A percentile compares a stretch with the other conserved stretches of the same genome.
phyloP scores from a whole-genome alignment of 1,140 invertebrate species.

The Bradysia coprophila region DNA sequence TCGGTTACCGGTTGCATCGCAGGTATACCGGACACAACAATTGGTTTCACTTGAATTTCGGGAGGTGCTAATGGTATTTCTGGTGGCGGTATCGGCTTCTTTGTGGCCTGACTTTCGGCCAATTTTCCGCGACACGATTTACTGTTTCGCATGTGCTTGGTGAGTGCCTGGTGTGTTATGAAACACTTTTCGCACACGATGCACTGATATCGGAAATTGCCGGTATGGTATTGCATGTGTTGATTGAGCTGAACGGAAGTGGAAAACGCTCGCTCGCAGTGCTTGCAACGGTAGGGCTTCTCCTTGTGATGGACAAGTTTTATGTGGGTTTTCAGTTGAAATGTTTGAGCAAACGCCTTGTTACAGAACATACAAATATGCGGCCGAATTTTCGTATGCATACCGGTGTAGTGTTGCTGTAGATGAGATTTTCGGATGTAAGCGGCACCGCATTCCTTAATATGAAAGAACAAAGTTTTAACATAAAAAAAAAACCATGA shows the following conservation, averaged over 20 bases:
- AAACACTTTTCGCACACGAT: not conserved
- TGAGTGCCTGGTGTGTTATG: not conserved
- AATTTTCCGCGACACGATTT: not conserved
- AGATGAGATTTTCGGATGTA: not conserved
- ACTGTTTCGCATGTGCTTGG: not conserved
- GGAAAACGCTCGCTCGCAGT: not conserved
- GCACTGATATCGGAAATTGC: not conserved
- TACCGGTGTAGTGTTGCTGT: not conserved
- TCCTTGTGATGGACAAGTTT: not conserved
- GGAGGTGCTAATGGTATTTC: too few species aligned
- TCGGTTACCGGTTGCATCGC: too few species aligned
- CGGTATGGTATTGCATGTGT: not conserved
- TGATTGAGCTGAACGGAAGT: not conserved
- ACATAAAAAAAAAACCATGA: not conserved
- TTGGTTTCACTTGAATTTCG: too few species aligned
- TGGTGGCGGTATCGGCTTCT: too few species aligned
- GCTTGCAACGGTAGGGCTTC: not conserved
- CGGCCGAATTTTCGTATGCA: not conserved
- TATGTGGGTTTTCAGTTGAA: not conserved
- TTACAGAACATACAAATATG: not conserved
- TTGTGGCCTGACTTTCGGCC: too few species aligned
- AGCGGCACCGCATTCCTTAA: not conserved
- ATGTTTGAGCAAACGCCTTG: not conserved
- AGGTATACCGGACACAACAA: too few species aligned
- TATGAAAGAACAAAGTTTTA: too few species aligned